Evolutionary conservation across 2,888 invertebrate species (phyloP).

Genomic region (Cenopis cana): DNA sequence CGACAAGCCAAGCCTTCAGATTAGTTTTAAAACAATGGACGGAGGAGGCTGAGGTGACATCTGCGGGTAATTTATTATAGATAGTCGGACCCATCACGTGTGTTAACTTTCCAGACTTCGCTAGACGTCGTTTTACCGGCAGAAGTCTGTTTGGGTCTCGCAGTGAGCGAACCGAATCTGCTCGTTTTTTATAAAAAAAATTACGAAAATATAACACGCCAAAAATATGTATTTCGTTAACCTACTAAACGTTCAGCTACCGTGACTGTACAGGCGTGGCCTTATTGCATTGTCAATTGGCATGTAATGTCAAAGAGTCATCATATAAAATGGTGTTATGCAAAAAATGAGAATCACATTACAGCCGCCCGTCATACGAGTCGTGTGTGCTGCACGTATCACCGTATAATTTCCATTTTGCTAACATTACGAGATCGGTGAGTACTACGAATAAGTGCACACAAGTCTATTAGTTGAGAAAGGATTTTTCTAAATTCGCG

Average conservation of each 20-base stretch:
- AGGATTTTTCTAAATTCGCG: no score
- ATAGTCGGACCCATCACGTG: no score
- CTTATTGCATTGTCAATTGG: conserved; percentile 35
- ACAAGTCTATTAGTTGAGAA: no score
- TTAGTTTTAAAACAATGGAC: no score
- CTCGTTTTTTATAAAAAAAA: no score
- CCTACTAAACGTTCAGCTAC: conserved; percentile 17
- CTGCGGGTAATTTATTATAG: no score
- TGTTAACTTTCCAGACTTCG: no score
- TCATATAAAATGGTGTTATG: conserved; percentile 47
- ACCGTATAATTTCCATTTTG: not conserved
- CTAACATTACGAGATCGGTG: conserved; percentile 3
- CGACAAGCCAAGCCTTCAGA: no score
- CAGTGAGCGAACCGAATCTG: no score
- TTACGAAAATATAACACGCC: conserved; percentile 4
- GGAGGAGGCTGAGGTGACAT: no score
- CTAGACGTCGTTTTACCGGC: no score
- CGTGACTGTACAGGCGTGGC: conserved; percentile 6
- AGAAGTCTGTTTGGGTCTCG: no score
- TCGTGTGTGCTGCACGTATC: conserved; percentile 10
- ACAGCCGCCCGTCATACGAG: not conserved
- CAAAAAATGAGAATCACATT: conserved; percentile 28
- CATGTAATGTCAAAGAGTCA: conserved; percentile 41
- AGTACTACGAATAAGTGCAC: not conserved
- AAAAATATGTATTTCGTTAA: conserved; percentile 22